Evolutionary conservation across 92 coral and sea anemone species (phyloP).

Genomic region (Epizoanthus scotinus): DNA sequence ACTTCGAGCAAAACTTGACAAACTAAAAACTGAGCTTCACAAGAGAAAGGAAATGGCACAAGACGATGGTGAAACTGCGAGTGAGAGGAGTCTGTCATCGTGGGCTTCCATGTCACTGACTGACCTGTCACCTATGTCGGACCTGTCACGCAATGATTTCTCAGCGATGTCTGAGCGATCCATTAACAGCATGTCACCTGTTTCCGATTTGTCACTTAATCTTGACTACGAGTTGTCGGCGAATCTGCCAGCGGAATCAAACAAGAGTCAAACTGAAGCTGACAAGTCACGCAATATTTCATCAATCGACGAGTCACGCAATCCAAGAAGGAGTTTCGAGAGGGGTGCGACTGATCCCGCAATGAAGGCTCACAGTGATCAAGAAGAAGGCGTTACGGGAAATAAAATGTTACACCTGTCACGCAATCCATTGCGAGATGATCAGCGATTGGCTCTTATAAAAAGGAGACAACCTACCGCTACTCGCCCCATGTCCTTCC

Average conservation of each 20-base stretch:
- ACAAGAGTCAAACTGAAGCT: neutral
- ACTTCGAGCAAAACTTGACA: slow-evolving; percentile 74
- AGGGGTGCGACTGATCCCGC: slow-evolving; percentile 7
- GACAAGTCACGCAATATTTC: neutral
- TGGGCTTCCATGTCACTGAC: slow-evolving; percentile 33
- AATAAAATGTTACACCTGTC: slow-evolving; percentile 17
- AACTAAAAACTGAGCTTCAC: slow-evolving; percentile 33
- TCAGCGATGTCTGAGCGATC: slow-evolving; percentile 1
- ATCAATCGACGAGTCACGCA: neutral
- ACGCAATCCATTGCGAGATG: slow-evolving; percentile 30
- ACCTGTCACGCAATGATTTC: slow-evolving; percentile 25
- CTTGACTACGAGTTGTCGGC: slow-evolving; percentile 20
- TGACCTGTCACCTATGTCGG: slow-evolving; percentile 29
- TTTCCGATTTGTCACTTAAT: slow-evolving; percentile 20
- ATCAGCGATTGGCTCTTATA: slow-evolving; percentile 15
- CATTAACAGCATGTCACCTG: slow-evolving; percentile 21
- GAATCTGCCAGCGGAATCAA: slow-evolving; percentile 11
- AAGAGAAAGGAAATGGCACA: slow-evolving; percentile 1
- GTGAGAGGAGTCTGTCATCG: slow-evolving; percentile 24
- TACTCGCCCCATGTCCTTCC: slow-evolving; percentile 1
- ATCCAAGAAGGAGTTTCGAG: neutral
- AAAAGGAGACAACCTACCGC: neutral
- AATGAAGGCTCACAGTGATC: slow-evolving; percentile 33
- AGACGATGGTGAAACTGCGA: slow-evolving; percentile 22
- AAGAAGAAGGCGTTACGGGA: slow-evolving; percentile 17